Conservation (phyloP, 2,888 invertebrate genomes). For the Plebejus anna region DNA sequence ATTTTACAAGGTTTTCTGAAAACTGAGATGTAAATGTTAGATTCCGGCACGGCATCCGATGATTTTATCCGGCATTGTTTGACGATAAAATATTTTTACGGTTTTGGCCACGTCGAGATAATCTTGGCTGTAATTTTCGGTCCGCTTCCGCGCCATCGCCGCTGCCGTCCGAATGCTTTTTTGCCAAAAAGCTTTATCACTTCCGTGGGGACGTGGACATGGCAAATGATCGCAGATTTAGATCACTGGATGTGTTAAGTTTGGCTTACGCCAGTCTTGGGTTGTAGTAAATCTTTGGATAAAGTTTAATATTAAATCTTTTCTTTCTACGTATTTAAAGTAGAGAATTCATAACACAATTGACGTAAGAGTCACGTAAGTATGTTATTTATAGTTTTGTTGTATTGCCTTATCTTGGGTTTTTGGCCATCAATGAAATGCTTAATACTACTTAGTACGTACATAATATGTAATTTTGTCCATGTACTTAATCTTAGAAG, state of each 20-base stretch:
- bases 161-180: constrained; percentile 60
- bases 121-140: constrained; percentile 64
- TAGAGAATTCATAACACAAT: no score
- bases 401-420: no score
- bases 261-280: no score
- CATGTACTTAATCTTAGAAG: no score
- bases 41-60: neutral
- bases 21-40: neutral
- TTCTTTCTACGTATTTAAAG: no score
- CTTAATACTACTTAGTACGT: no score
- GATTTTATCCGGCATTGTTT: constrained; percentile 28
- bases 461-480: no score
- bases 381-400: no score
- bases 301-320: no score
- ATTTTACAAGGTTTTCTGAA: neutral
- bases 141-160: constrained; percentile 71
- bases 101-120: constrained; percentile 53
- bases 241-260: constrained; percentile 42
- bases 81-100: constrained; percentile 27
- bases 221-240: constrained; percentile 47
- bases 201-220: constrained; percentile 70
- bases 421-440: no score
- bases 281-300: no score
- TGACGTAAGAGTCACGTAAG: no score
- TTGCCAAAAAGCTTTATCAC: constrained; percentile 78